A percentile compares a stretch with the other conserved stretches of the same genome.
These are phyloP conservation scores for Pogonocichla stellata DNA, from an alignment of 2,113 vertebrate genomes.

Conservation along the genomic window DNA sequence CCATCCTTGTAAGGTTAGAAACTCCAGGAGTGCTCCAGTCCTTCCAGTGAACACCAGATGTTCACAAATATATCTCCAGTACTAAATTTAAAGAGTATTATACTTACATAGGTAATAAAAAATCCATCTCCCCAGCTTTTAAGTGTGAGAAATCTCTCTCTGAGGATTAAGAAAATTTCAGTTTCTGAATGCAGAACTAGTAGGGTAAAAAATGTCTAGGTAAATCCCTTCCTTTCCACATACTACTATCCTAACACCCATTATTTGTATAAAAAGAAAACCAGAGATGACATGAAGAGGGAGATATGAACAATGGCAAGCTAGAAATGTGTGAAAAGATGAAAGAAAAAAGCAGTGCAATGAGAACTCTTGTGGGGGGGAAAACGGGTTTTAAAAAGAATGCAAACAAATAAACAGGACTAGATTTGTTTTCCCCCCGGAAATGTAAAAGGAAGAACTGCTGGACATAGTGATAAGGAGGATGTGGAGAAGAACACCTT, in stretches of 20 bases:
- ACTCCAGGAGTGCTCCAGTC: no score
- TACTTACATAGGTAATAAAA: no score
- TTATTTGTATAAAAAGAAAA: neutral
- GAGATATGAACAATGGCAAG: neutral
- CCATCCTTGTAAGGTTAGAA: no score
- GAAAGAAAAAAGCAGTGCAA: neutral
- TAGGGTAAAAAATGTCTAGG: neutral
- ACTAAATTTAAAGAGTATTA: no score
- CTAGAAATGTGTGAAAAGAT: neutral
- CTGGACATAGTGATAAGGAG: neutral
- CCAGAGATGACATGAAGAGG: neutral
- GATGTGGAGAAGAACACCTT: neutral
- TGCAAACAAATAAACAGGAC: neutral
- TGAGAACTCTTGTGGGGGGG: neutral
- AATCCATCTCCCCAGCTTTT: neutral
- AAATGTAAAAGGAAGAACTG: neutral
- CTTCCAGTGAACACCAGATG: no score
- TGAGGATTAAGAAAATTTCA: neutral
- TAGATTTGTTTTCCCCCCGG: no score
- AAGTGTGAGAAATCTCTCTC: neutral
- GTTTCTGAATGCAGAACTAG: neutral
- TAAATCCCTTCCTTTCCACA: neutral
- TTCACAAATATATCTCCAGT: no score
- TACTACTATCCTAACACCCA: accelerated
- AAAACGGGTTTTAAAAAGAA: neutral